Conservation (phyloP, 2,797 vertebrate species). For the Serranus cabrilla region DNA sequence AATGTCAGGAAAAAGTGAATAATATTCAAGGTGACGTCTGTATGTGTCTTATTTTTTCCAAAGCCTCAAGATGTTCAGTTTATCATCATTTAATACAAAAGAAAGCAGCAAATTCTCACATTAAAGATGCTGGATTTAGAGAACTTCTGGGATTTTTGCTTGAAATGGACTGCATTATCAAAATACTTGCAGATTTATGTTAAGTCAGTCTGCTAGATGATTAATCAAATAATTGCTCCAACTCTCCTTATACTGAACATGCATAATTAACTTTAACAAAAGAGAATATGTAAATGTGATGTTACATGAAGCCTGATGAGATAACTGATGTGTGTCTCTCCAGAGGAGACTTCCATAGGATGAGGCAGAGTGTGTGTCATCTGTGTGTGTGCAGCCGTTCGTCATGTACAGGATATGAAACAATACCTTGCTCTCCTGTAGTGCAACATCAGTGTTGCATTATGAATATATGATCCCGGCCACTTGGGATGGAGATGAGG, state of each 20-base stretch:
- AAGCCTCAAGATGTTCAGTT: neutral
- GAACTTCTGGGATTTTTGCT: neutral
- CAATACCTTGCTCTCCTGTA: constrained; percentile 35
- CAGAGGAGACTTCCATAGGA: neutral
- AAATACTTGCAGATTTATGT: neutral
- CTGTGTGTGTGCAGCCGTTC: constrained; percentile 10
- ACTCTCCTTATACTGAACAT: neutral
- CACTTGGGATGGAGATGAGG: constrained; percentile 49
- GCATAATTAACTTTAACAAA: neutral
- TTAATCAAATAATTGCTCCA: neutral
- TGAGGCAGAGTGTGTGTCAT: neutral
- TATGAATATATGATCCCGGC: constrained; percentile 63
- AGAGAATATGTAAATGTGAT: neutral
- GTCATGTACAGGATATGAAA: constrained; percentile 34
- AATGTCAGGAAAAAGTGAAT: neutral
- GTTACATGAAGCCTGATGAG: neutral
- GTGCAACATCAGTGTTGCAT: constrained; percentile 59
- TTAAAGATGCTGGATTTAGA: neutral
- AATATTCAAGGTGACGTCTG: too few relatives aligned
- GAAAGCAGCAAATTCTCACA: neutral
- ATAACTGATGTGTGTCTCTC: neutral
- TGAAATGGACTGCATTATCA: neutral
- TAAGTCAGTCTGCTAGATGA: neutral
- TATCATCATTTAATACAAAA: neutral
- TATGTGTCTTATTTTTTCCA: neutral